A percentile compares a stretch with the other conserved stretches of the same genome.
phyloP scores from a whole-genome alignment of 2,797 vertebrate species.

The Crenichthys baileyi region DNA sequence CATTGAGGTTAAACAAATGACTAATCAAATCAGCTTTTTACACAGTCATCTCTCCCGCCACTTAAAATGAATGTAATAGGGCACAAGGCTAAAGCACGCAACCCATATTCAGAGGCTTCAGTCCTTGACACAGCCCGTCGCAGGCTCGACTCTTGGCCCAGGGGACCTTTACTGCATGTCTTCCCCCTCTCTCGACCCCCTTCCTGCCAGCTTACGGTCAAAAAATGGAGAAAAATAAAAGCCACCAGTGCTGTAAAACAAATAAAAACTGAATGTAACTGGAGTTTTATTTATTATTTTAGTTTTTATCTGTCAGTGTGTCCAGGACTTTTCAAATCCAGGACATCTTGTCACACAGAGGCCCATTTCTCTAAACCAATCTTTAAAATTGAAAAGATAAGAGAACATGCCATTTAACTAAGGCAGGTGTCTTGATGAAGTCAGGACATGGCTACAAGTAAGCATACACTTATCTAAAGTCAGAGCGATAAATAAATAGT shows the following conservation, averaged over 20 bases:
- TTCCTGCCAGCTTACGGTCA: too few species aligned
- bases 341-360: neutral
- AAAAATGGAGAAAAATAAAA: too few species aligned
- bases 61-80: neutral
- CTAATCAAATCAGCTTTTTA: too few species aligned
- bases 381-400: neutral
- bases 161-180: too few species aligned
- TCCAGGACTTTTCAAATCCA: neutral
- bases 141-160: too few species aligned
- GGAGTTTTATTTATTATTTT: too few species aligned
- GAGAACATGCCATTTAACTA: neutral
- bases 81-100: too few species aligned
- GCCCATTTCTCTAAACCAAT: neutral
- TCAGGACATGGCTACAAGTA: neutral
- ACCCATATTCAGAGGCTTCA: too few species aligned
- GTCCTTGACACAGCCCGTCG: too few species aligned
- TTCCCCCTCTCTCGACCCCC: too few species aligned
- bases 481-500: neutral
- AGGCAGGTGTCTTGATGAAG: neutral
- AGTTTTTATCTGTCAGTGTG: neutral
- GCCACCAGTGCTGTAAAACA: too few species aligned
- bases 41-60: neutral
- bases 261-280: too few species aligned
- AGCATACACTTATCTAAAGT: neutral
- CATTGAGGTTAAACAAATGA: neutral